phyloP scores from a whole-genome alignment of 2,888 invertebrate species.

The Osedax frankpressi region DNA sequence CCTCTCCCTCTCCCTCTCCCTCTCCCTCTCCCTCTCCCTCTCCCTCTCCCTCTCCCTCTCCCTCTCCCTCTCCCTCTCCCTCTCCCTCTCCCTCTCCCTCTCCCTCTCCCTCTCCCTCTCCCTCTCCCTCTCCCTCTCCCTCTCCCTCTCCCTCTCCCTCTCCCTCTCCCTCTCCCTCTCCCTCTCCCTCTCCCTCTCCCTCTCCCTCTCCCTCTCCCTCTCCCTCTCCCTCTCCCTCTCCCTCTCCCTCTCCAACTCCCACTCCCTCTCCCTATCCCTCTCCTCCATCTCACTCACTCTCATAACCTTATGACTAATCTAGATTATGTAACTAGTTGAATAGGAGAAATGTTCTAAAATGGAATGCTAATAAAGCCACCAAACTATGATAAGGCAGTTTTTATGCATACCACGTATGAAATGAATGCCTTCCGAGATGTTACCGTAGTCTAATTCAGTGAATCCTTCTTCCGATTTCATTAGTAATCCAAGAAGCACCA shows the following conservation, averaged over 20 bases:
- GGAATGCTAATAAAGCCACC: no score
- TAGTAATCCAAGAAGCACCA: no score
- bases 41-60: slow-evolving; percentile 6
- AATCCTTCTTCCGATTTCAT: no score
- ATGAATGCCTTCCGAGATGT: no score
- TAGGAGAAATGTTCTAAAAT: no score
- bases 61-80: slow-evolving; percentile 6
- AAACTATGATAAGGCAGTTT: no score
- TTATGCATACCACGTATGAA: no score
- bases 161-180: slow-evolving; percentile 6
- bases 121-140: slow-evolving; percentile 6
- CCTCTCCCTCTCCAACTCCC: slow-evolving; percentile 3
- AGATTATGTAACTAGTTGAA: no score
- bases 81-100: slow-evolving; percentile 8
- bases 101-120: slow-evolving; percentile 6
- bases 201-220: slow-evolving; percentile 8
- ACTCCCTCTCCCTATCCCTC: no score
- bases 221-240: slow-evolving; percentile 6
- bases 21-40: slow-evolving; percentile 8
- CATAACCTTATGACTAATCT: no score
- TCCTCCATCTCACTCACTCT: no score
- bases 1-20: slow-evolving; percentile 6
- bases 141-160: slow-evolving; percentile 8
- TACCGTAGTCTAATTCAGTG: no score
- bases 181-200: slow-evolving; percentile 6